These are phyloP conservation scores for Dermatemys mawii DNA, from an alignment of 2,113 vertebrate genomes.

Conservation along the genomic window DNA sequence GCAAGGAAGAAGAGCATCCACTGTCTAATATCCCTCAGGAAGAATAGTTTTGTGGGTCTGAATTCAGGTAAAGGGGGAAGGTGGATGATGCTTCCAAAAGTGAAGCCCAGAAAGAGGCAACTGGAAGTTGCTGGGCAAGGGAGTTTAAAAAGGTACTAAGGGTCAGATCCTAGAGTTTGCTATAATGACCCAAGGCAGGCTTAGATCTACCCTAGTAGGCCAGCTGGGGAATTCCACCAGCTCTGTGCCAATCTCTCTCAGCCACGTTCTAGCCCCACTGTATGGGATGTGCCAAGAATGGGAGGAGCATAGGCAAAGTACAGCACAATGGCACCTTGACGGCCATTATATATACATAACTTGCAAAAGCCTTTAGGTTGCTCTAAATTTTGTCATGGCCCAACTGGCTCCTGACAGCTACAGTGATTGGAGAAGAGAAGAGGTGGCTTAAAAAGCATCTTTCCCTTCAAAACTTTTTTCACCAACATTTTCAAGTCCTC, in stretches of 20 bases:
- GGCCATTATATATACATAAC: background rate
- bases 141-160: background rate
- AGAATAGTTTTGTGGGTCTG: background rate
- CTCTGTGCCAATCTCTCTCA: background rate
- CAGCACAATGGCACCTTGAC: background rate
- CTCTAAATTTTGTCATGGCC: background rate
- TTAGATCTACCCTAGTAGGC: background rate
- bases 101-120: background rate
- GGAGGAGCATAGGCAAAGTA: background rate
- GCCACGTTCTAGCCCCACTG: background rate
- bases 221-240: rapidly evolving
- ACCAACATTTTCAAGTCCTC: background rate
- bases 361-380: background rate
- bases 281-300: background rate
- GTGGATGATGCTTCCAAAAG: background rate
- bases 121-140: background rate
- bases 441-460: background rate
- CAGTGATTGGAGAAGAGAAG: background rate
- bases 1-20: background rate
- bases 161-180: background rate
- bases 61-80: background rate
- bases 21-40: background rate
- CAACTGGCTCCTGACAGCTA: background rate
- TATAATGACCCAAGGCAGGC: rapidly evolving
- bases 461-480: background rate